A percentile compares a stretch with the other conserved stretches of the same genome.
These are phyloP conservation scores for Vulpes lagopus DNA, from an alignment of 2,113 vertebrate species.

Conservation along the genomic window DNA sequence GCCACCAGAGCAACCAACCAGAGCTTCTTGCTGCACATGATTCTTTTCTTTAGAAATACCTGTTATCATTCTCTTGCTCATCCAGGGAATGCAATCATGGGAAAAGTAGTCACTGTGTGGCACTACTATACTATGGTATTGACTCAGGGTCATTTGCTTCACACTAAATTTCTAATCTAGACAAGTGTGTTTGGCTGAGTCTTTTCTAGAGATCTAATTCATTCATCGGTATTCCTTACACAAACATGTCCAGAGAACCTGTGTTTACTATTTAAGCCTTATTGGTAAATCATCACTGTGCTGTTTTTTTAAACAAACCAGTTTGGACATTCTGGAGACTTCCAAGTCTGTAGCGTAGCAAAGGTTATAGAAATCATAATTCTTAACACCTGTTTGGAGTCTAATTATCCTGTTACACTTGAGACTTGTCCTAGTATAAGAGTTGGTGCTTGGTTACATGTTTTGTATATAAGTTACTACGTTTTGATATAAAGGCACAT, in stretches of 20 bases:
- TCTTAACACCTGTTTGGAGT: slow-evolving; percentile 34
- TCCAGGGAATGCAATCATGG: background rate
- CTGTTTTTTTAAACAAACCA: background rate
- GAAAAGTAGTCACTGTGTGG: too few relatives aligned
- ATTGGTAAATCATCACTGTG: background rate
- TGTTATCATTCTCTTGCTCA: background rate
- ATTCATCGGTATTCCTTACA: background rate
- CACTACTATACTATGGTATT: rapidly evolving
- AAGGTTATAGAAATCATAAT: background rate
- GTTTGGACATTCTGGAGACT: background rate
- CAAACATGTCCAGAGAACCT: background rate
- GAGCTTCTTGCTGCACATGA: background rate
- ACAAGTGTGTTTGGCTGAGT: slow-evolving; percentile 15
- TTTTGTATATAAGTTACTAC: slow-evolving; percentile 45
- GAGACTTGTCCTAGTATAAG: slow-evolving; percentile 59
- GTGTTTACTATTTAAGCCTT: background rate
- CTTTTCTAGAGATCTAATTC: background rate
- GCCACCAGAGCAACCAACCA: background rate
- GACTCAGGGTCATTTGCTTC: background rate
- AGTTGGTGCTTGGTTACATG: slow-evolving; percentile 44
- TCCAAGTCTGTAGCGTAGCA: background rate
- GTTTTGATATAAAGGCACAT: slow-evolving; percentile 18
- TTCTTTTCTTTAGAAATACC: slow-evolving; percentile 30
- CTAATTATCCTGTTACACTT: slow-evolving; percentile 61
- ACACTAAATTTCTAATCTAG: background rate